Conservation (phyloP, 35 echinoderm and acorn worm species). For the Anneissia japonica region DNA sequence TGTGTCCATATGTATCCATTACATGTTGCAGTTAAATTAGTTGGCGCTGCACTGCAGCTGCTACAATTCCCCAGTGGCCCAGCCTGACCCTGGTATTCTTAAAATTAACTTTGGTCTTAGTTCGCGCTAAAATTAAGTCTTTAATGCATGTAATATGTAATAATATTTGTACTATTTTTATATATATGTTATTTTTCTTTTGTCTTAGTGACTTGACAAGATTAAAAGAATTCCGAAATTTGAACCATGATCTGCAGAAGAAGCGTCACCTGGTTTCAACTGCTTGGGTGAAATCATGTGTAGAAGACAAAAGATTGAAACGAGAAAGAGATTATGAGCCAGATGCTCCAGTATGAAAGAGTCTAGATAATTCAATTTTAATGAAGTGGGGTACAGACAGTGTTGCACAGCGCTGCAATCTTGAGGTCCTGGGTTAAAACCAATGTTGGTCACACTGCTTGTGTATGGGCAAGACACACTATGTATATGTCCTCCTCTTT, state of each 20-base stretch:
- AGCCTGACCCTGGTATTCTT: too few relatives aligned
- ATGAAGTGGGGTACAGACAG: not conserved
- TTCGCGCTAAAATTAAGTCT: too few relatives aligned
- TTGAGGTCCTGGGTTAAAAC: not conserved
- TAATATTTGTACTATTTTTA: not conserved
- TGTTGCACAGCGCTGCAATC: not conserved
- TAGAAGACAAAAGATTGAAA: constrained; percentile 28
- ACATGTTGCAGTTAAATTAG: too few relatives aligned
- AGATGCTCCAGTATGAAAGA: constrained; percentile 1
- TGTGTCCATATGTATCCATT: too few relatives aligned
- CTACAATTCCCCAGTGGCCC: too few relatives aligned
- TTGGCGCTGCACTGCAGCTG: too few relatives aligned
- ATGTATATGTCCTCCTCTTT: too few relatives aligned
- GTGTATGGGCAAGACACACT: too few relatives aligned
- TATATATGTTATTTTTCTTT: not conserved
- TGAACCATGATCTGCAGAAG: not conserved
- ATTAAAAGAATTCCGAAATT: not conserved
- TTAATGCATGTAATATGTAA: too few relatives aligned
- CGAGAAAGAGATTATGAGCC: constrained; percentile 45
- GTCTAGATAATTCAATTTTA: not conserved
- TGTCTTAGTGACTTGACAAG: not conserved
- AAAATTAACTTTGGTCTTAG: too few relatives aligned
- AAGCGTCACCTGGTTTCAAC: constrained; percentile 55
- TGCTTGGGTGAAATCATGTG: constrained; percentile 37
- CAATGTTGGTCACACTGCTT: too few relatives aligned